A percentile compares a stretch with the other conserved stretches of the same genome.
phyloP scores from a whole-genome alignment of 2,888 invertebrate genomes.

The Abrostola tripartita region DNA sequence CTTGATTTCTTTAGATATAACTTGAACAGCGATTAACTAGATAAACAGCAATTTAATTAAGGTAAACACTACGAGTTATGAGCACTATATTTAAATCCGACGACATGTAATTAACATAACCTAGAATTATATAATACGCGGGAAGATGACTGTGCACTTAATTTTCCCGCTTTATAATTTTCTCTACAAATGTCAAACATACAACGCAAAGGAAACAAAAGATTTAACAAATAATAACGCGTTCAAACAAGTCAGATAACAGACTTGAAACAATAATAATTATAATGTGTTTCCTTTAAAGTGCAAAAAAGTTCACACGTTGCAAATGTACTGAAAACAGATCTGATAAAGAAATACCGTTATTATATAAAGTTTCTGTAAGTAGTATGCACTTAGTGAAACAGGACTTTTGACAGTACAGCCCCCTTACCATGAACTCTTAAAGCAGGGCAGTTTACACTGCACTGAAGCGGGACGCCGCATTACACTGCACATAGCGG shows the following conservation, averaged over 20 bases:
- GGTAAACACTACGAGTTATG: not conserved
- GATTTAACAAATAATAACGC: slow-evolving; percentile 15
- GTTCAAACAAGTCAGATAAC: not conserved
- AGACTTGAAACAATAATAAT: not conserved
- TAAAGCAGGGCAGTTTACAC: too few relatives aligned
- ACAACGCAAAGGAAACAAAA: slow-evolving; percentile 3
- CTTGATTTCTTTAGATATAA: too few relatives aligned
- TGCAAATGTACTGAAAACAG: not conserved
- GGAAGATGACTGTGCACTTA: slow-evolving; percentile 1
- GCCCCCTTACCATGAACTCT: too few relatives aligned
- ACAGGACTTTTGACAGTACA: slow-evolving; percentile 20
- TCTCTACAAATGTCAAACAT: slow-evolving; percentile 11
- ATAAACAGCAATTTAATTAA: not conserved
- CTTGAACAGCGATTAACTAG: too few relatives aligned
- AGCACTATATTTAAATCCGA: not conserved
- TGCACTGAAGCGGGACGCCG: too few relatives aligned
- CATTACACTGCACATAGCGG: too few relatives aligned
- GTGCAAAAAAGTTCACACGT: slow-evolving; percentile 13
- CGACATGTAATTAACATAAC: not conserved
- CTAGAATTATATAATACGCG: not conserved
- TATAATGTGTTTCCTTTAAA: not conserved
- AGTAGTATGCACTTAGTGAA: slow-evolving; percentile 3
- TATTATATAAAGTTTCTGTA: slow-evolving; percentile 3
- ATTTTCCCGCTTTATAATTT: slow-evolving; percentile 15
- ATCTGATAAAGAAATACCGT: slow-evolving; percentile 10